A percentile compares a stretch with the other conserved stretches of the same genome.
Evolutionary conservation across 2,797 vertebrate species (phyloP).

Genomic region (Acrocephalus scirpaceus): DNA sequence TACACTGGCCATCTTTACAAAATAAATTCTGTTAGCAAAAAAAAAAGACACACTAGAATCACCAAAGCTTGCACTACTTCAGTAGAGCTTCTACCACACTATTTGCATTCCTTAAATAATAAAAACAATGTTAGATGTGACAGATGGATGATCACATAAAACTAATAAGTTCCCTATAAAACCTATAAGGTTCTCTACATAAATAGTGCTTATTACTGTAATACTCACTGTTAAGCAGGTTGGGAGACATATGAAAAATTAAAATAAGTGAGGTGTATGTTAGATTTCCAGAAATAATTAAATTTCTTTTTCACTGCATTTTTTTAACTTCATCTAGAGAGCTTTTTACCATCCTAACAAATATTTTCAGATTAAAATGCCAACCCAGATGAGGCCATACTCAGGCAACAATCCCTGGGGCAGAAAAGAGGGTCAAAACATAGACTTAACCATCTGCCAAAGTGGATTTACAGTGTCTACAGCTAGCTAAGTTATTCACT

Average conservation of each 20-base stretch:
- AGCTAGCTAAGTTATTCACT: slow-evolving; percentile 36
- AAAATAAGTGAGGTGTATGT: not conserved
- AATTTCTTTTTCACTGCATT: not conserved
- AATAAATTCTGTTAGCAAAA: not conserved
- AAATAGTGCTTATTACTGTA: not conserved
- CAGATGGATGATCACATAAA: not conserved
- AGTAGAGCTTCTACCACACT: not conserved
- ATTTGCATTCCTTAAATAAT: slow-evolving; percentile 13
- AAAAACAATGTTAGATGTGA: not conserved
- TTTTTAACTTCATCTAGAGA: not conserved
- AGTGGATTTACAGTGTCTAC: slow-evolving; percentile 28
- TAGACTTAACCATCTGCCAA: slow-evolving; percentile 26
- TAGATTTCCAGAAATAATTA: not conserved
- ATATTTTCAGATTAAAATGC: not conserved
- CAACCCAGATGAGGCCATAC: not conserved
- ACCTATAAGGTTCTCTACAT: not conserved
- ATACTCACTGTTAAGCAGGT: not conserved
- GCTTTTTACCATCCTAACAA: not conserved
- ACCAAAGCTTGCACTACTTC: not conserved
- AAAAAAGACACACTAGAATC: not conserved
- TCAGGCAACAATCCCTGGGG: slow-evolving; percentile 18
- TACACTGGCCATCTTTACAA: not conserved
- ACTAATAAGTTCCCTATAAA: not conserved
- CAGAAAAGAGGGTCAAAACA: not conserved
- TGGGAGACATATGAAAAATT: not conserved